Evolutionary conservation across 2,113 vertebrate genomes (phyloP).

Genomic region (Oceanites oceanicus): DNA sequence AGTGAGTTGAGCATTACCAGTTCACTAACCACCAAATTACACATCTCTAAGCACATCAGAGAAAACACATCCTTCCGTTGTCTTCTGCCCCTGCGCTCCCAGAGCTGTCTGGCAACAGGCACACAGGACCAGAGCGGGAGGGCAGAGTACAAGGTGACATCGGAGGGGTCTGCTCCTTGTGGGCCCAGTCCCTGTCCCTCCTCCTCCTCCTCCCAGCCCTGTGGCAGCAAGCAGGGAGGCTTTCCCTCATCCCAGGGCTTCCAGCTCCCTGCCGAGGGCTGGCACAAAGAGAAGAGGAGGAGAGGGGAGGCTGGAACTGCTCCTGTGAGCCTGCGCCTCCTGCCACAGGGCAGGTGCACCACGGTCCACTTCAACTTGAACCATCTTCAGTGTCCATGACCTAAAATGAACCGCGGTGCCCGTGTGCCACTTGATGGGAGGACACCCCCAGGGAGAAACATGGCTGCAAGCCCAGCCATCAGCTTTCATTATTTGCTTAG

Average conservation of each 20-base stretch:
- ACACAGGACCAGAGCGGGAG: not conserved
- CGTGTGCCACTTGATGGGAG: fast-evolving
- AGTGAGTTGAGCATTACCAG: not conserved
- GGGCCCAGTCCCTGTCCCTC: not conserved
- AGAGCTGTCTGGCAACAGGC: not conserved
- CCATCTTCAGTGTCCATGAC: not conserved
- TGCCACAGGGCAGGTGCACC: fast-evolving
- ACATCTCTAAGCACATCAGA: not conserved
- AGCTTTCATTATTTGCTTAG: not conserved
- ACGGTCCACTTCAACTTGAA: not conserved
- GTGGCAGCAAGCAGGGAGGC: not conserved
- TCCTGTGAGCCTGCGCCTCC: not conserved
- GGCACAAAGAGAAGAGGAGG: not conserved
- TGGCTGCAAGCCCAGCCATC: not conserved
- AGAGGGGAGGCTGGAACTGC: not conserved
- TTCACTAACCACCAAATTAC: not conserved
- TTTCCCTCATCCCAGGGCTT: not conserved
- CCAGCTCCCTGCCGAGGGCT: not conserved
- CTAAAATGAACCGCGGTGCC: not conserved
- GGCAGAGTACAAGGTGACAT: not conserved
- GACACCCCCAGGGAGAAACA: not conserved
- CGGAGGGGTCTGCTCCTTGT: not conserved
- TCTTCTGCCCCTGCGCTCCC: not conserved
- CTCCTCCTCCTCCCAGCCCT: not conserved
- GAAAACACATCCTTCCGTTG: not conserved